A percentile compares a stretch with the other conserved stretches of the same genome.
phyloP scores from a whole-genome alignment of 2,113 vertebrate genomes.

The Lophotis ruficrista region DNA sequence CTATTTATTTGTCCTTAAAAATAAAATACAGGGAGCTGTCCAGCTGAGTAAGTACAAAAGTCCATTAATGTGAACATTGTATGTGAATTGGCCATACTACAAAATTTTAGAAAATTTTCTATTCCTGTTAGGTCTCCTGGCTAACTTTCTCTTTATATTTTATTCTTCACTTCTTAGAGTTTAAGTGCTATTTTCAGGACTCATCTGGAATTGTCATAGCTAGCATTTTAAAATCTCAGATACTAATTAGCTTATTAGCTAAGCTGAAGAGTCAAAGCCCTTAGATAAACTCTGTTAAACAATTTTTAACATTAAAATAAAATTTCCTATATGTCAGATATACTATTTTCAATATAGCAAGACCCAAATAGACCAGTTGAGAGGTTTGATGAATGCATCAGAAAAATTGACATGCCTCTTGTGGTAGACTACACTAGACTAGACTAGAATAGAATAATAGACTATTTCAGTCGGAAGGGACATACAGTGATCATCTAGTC shows the following conservation, averaged over 20 bases:
- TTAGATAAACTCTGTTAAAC: neutral
- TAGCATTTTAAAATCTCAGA: neutral
- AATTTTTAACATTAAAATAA: neutral
- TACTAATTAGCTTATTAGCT: neutral
- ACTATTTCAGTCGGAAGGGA: neutral
- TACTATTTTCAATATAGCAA: neutral
- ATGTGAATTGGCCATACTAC: neutral
- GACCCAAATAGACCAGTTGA: neutral
- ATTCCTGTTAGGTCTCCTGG: neutral
- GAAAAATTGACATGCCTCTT: neutral
- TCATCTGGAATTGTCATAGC: neutral
- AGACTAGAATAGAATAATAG: too few relatives aligned
- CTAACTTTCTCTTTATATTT: neutral
- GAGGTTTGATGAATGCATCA: neutral
- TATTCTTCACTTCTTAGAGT: fast-evolving
- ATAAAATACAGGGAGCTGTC: neutral
- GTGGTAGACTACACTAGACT: neutral
- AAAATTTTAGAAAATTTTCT: neutral
- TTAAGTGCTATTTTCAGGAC: neutral
- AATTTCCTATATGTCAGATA: neutral
- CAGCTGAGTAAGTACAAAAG: neutral
- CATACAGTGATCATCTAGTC: neutral
- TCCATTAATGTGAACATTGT: neutral
- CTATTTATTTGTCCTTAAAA: neutral
- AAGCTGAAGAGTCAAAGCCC: neutral